Evolutionary conservation across 2,888 invertebrate genomes (phyloP), one percentile per base, ranked within the genome.

Genomic region (Tenthredo amoena): DNA sequence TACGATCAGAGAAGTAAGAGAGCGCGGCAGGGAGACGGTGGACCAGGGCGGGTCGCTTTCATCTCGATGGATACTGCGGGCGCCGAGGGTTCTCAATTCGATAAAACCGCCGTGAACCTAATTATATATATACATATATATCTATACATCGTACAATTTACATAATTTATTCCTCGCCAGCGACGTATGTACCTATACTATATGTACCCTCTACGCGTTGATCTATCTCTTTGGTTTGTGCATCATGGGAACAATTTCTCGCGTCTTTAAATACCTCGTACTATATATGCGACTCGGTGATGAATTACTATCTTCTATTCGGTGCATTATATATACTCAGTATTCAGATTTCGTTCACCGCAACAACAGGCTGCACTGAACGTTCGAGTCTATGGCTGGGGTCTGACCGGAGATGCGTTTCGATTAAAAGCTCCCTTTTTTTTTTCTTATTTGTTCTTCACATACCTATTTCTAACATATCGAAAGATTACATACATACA

Each of bases 71-170:
- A 87, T 83, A 86, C 87, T 71, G 62, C 62, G 86, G 84, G 84
- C 72, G 74, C 89, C 87, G 88, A 74, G n/a, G 89, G 68, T 86
- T 31, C 88, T 89, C 89, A 89, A 88, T 87, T 86, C 71, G 83
- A 71, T 81, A 62, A 81, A 37, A 58, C 62, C 31, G 21, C 47
- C 81, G 81, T n/a, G 43, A 58, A 65, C 40, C 58, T 81, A 81
- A 81, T 81, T 62, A 81, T 65, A n/a, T 81, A 62, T 40, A 74
- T 71, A 71, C 6, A 37, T 34, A 71, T 15, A 37, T 37, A 37
- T 68, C 4, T 34, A 68, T 34, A 34, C 1, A 31, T 71, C 26
- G 9, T 40, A 74, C 40, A 21, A 76, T 76, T 76, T 77, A 77
- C 77, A 77, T 77, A 77, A 77, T 77, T 77, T 55, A 77, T 77